phyloP scores from a whole-genome alignment of 1,140 invertebrate species.

The Scaptomyza graminum region DNA sequence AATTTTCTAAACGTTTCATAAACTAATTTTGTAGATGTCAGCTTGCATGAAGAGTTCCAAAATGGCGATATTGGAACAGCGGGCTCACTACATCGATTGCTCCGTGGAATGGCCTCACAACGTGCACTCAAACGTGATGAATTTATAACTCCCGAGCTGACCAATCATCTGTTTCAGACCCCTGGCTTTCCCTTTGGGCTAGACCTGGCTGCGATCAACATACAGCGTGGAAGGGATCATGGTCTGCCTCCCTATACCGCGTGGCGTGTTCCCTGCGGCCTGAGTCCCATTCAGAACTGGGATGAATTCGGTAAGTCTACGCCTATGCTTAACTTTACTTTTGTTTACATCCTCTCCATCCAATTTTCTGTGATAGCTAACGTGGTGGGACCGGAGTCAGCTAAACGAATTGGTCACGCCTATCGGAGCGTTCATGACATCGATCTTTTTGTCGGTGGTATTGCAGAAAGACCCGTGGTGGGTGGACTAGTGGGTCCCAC shows the following conservation, averaged over 20 bases:
- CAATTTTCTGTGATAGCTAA: slow-evolving; percentile 75
- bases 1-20: background rate
- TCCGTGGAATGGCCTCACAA: slow-evolving; percentile 91
- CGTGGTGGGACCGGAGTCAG: slow-evolving; percentile 88
- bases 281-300: slow-evolving; percentile 89
- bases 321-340: background rate
- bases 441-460: slow-evolving; percentile 95
- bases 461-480: slow-evolving; percentile 91
- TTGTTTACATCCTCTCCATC: background rate
- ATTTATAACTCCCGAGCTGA: slow-evolving; percentile 92
- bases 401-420: slow-evolving; percentile 86
- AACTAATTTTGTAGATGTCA: slow-evolving; percentile 86
- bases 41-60: slow-evolving; percentile 89
- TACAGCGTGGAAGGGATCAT: slow-evolving; percentile 95
- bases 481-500: slow-evolving; percentile 96
- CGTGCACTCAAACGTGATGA: slow-evolving; percentile 91
- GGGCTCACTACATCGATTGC: slow-evolving; percentile 91
- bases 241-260: slow-evolving; percentile 92
- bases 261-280: slow-evolving; percentile 92
- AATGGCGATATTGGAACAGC: slow-evolving; percentile 87
- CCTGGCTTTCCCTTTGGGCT: slow-evolving; percentile 89
- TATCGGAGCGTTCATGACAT: slow-evolving; percentile 93
- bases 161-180: slow-evolving; percentile 94
- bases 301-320: slow-evolving; percentile 86
- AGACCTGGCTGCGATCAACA: slow-evolving; percentile 95